Conservation (phyloP, 2,113 vertebrate genomes). For the Pseudonaja textilis region DNA sequence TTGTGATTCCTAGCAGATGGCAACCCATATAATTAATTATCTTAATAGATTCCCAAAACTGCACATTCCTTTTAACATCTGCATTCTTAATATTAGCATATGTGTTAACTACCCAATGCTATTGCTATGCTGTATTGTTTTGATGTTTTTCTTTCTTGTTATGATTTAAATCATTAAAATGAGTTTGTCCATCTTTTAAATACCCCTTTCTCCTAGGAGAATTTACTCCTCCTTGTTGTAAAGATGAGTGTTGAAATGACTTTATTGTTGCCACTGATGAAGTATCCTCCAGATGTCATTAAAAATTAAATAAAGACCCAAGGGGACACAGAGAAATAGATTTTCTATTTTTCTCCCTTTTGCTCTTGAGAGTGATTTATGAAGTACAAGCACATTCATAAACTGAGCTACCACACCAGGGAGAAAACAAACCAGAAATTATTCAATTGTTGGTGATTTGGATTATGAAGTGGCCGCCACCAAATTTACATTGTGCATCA, state of each 20-base stretch:
- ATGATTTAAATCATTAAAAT: slow-evolving; percentile 40
- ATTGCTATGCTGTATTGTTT: slow-evolving; percentile 13
- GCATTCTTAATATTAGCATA: not conserved
- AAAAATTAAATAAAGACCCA: slow-evolving; percentile 72
- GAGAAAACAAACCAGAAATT: slow-evolving; percentile 67
- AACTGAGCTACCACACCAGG: slow-evolving; percentile 57
- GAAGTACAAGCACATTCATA: slow-evolving; percentile 65
- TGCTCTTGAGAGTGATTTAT: slow-evolving; percentile 71
- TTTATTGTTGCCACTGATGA: slow-evolving; percentile 64
- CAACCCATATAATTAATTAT: not conserved
- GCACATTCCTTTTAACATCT: slow-evolving; percentile 20
- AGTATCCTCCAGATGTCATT: slow-evolving; percentile 65
- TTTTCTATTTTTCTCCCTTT: slow-evolving; percentile 68
- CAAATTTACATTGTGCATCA: slow-evolving; percentile 48
- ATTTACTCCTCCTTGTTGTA: slow-evolving; percentile 31
- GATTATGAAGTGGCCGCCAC: slow-evolving; percentile 50
- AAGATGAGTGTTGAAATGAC: slow-evolving; percentile 42
- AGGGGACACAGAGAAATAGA: slow-evolving; percentile 60
- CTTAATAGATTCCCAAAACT: not conserved
- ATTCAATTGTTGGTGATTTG: slow-evolving; percentile 57
- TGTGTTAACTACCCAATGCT: not conserved
- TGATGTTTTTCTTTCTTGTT: slow-evolving; percentile 4
- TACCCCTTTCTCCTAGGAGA: slow-evolving; percentile 39
- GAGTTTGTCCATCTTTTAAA: slow-evolving; percentile 34
- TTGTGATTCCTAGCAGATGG: not conserved